A percentile compares a stretch with the other conserved stretches of the same genome.
phyloP scores from a whole-genome alignment of 2,797 vertebrate species.

The Periophthalmus magnuspinnatus region DNA sequence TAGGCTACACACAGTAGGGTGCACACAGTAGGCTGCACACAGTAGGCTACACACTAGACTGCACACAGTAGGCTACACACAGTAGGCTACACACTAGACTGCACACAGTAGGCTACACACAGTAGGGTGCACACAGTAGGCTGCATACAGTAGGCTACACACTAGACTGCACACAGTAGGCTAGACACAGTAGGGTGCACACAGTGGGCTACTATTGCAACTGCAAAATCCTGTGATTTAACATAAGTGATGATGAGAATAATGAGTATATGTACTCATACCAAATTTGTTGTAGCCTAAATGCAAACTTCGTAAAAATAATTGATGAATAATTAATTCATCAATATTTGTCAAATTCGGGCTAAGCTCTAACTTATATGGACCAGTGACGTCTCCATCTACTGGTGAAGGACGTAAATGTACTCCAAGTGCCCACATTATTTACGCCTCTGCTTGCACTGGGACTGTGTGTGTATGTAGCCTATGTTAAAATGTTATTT shows the following conservation, averaged over 20 bases:
- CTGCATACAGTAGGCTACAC: no score
- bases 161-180: no score
- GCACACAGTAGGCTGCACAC: no score
- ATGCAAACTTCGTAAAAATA: background rate
- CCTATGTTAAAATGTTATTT: conserved; percentile 56
- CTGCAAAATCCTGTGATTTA: no score
- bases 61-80: no score
- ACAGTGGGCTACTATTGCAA: no score
- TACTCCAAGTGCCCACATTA: conserved; percentile 41
- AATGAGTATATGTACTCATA: background rate
- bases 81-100: no score
- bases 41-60: no score
- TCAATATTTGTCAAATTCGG: background rate
- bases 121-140: no score
- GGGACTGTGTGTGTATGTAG: conserved; percentile 26
- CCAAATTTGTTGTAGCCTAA: background rate
- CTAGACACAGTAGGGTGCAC: no score
- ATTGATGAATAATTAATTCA: background rate
- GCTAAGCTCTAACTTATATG: conserved; percentile 20
- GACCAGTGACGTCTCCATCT: conserved; percentile 54
- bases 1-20: no score
- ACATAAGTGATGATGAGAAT: background rate
- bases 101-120: no score
- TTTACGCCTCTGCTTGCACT: conserved; percentile 37
- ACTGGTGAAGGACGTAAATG: conserved; percentile 44